Conservation (phyloP, 2,888 invertebrate species). For the Tiliacea citrago region DNA sequence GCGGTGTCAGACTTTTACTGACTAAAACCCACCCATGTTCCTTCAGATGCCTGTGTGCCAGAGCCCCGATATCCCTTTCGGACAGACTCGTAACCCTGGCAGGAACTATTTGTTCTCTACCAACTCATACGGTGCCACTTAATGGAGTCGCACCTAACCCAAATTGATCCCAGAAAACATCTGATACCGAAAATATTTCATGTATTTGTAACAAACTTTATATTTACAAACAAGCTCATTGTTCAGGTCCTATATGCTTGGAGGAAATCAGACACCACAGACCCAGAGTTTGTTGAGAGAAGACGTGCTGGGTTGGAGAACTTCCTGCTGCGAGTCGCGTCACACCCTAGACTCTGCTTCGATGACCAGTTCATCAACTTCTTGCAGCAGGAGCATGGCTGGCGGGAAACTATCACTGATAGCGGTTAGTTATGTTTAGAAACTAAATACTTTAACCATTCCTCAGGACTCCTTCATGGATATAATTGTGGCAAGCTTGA, state of each 20-base stretch:
- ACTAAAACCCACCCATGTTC: no score
- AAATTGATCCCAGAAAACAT: no score
- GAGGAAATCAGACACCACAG: slow-evolving; percentile 95
- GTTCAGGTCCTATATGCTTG: slow-evolving; percentile 93
- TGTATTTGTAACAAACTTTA: not conserved
- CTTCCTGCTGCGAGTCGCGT: slow-evolving; percentile 94
- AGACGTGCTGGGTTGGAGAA: slow-evolving; percentile 95
- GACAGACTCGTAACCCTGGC: no score
- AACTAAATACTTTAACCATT: not conserved
- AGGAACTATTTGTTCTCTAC: no score
- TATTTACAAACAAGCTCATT: not conserved
- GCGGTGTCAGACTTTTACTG: no score
- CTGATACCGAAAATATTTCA: not conserved
- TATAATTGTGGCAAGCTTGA: no score
- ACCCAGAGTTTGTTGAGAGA: slow-evolving; percentile 96
- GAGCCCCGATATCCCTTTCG: no score
- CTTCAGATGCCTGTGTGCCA: no score
- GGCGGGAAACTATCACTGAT: slow-evolving; percentile 94
- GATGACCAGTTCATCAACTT: slow-evolving; percentile 95
- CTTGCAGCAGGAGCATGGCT: slow-evolving; percentile 94
- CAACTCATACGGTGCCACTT: no score
- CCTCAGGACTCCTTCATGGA: no score
- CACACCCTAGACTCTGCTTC: slow-evolving; percentile 93
- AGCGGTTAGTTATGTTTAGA: slow-evolving; percentile 87
- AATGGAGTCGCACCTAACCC: no score